Percentiles rank a stretch among this genome's conserved stretches.
phyloP scores from a whole-genome alignment of 2,113 vertebrate species.

The Chaetorhynchus papuensis region DNA sequence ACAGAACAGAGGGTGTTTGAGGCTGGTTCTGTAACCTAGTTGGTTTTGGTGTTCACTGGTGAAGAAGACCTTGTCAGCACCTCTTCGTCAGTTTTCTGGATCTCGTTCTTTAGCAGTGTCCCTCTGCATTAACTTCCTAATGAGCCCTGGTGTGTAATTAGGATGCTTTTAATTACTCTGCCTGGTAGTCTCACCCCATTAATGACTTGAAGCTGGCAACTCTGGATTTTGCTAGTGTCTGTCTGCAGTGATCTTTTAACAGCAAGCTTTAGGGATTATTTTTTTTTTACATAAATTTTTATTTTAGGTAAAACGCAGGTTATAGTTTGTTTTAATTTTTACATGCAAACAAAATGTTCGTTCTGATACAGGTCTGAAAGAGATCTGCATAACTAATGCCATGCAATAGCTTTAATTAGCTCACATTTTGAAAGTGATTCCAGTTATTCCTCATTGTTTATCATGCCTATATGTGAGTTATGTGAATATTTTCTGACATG shows the following conservation, averaged over 20 bases:
- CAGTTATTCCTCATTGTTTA: neutral
- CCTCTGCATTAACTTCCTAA: neutral
- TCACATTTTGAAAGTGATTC: neutral
- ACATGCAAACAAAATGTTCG: neutral
- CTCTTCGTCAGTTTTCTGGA: neutral
- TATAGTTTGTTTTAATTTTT: neutral
- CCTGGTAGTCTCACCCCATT: neutral
- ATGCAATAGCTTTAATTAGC: neutral
- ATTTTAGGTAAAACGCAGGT: neutral
- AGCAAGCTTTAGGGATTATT: neutral
- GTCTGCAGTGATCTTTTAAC: neutral
- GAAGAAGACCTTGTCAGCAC: neutral
- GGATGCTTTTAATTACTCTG: conserved; percentile 33
- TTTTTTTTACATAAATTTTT: neutral
- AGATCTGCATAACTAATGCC: neutral
- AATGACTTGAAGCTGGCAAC: neutral
- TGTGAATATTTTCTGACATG: neutral
- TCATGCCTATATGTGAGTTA: neutral
- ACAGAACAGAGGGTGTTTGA: rapidly evolving
- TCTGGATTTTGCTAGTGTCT: neutral
- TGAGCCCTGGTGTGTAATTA: neutral
- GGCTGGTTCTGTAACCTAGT: neutral
- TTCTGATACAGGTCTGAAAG: neutral
- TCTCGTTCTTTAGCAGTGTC: neutral
- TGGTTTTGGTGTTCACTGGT: neutral